Conservation (phyloP, 2,113 vertebrate genomes). For the Zosterops lateralis region DNA sequence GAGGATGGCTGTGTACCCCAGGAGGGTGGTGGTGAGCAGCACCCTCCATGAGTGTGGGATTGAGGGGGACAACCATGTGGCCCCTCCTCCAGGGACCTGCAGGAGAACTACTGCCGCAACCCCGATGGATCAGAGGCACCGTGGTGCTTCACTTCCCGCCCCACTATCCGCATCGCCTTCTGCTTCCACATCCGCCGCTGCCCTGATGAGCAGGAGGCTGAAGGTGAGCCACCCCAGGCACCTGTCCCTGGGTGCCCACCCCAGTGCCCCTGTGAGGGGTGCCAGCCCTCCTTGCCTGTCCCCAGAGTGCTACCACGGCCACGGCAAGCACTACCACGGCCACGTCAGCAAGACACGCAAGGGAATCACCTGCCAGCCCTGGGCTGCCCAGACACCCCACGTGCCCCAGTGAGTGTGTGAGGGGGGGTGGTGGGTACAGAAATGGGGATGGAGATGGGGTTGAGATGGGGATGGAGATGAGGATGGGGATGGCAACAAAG, state of each 20-base stretch:
- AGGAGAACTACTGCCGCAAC: constrained; percentile 96
- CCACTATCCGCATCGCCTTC: constrained; percentile 82
- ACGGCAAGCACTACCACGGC: constrained; percentile 85
- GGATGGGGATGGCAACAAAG: too few relatives aligned
- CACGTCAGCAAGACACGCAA: constrained; percentile 88
- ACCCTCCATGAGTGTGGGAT: not conserved
- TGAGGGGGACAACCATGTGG: rapidly evolving
- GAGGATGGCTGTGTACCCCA: not conserved
- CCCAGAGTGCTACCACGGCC: constrained; percentile 87
- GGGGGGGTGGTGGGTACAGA: rapidly evolving
- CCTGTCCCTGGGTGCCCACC: rapidly evolving
- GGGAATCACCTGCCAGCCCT: constrained; percentile 90
- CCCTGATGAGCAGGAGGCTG: constrained; percentile 79
- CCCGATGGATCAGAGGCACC: constrained; percentile 94
- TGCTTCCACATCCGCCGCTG: constrained; percentile 96
- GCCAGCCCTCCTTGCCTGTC: not conserved
- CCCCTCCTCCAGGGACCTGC: constrained; percentile 79
- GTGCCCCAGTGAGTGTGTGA: constrained; percentile 76
- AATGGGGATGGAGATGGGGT: not conserved
- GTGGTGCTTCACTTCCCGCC: constrained; percentile 89
- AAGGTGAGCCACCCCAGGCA: constrained; percentile 72
- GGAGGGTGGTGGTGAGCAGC: not conserved
- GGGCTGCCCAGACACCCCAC: constrained; percentile 83
- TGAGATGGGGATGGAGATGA: not conserved
- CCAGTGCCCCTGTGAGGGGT: rapidly evolving